These are phyloP conservation scores for Neria commutata DNA, from an alignment of 2,888 invertebrate genomes.

Conservation along the genomic window DNA sequence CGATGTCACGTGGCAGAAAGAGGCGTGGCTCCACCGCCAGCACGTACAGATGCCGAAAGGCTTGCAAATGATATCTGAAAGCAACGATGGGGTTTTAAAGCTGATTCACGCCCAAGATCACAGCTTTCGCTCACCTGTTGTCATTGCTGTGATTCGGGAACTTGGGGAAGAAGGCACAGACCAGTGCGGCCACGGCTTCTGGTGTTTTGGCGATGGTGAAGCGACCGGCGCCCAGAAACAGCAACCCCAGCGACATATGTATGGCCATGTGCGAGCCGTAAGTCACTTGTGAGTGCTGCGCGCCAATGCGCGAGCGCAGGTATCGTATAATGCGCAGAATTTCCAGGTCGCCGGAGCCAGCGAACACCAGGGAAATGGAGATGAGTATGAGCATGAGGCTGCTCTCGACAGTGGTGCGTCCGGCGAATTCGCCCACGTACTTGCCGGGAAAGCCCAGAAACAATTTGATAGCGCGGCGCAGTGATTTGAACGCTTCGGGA, in stretches of 20 bases:
- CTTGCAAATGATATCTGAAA: conserved; percentile 92
- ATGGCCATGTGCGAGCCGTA: conserved; percentile 94
- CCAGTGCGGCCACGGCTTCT: conserved; percentile 83
- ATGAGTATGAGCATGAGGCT: conserved; percentile 84
- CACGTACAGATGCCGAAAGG: conserved; percentile 94
- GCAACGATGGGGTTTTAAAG: neutral
- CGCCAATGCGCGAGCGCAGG: conserved; percentile 80
- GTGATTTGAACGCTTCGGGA: conserved; percentile 77
- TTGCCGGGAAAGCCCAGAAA: conserved; percentile 64
- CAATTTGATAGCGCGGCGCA: conserved; percentile 62
- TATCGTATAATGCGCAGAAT: conserved; percentile 84
- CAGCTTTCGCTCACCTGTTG: conserved; percentile 72
- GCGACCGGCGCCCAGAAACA: conserved; percentile 93
- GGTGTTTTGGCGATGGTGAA: conserved; percentile 83
- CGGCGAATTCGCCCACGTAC: conserved; percentile 85
- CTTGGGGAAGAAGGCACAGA: conserved; percentile 95
- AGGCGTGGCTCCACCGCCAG: conserved; percentile 90
- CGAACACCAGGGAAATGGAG: conserved; percentile 78
- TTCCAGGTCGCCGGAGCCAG: conserved; percentile 88
- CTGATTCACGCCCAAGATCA: neutral
- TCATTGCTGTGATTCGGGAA: conserved; percentile 96
- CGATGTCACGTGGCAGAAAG: conserved; percentile 84
- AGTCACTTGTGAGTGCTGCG: conserved; percentile 73
- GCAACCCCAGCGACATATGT: conserved; percentile 92
- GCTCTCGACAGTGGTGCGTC: conserved; percentile 87